phyloP scores from a whole-genome alignment of 2,888 invertebrate species.

The Sarcophaga caerulescens region DNA sequence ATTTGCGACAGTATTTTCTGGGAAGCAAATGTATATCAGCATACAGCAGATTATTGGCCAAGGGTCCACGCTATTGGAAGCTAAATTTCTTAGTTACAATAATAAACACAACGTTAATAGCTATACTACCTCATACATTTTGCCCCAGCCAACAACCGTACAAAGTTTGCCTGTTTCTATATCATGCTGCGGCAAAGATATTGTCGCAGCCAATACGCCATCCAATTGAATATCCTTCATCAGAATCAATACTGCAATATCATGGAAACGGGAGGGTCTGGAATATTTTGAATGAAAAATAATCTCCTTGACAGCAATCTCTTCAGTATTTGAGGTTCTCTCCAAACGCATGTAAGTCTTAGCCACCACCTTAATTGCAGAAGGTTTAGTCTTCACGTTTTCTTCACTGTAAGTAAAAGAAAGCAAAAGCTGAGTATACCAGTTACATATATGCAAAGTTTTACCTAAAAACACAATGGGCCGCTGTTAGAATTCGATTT shows the following conservation, averaged over 20 bases:
- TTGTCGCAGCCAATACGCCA: background rate
- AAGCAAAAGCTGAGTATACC: no score
- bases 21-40: conserved; percentile 67
- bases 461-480: conserved; percentile 71
- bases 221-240: conserved; percentile 31
- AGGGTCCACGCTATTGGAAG: conserved; percentile 41
- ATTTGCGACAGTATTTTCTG: conserved; percentile 50
- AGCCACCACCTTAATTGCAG: conserved; percentile 42
- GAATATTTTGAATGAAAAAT: conserved; percentile 25
- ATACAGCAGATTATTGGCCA: conserved; percentile 71
- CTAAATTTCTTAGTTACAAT: background rate
- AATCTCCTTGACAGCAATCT: conserved; percentile 1
- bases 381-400: background rate
- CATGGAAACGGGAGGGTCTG: background rate
- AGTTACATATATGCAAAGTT: background rate
- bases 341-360: conserved; percentile 50
- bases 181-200: background rate
- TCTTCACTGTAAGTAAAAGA: background rate
- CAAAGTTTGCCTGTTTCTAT: conserved; percentile 54
- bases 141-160: conserved; percentile 71
- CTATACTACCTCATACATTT: conserved; percentile 60
- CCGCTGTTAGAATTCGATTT: conserved; percentile 71
- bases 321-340: background rate
- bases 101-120: background rate
- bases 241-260: conserved; percentile 43